These are phyloP conservation scores for Hypolimnas misippus DNA, from an alignment of 2,888 invertebrate genomes.

Conservation along the genomic window DNA sequence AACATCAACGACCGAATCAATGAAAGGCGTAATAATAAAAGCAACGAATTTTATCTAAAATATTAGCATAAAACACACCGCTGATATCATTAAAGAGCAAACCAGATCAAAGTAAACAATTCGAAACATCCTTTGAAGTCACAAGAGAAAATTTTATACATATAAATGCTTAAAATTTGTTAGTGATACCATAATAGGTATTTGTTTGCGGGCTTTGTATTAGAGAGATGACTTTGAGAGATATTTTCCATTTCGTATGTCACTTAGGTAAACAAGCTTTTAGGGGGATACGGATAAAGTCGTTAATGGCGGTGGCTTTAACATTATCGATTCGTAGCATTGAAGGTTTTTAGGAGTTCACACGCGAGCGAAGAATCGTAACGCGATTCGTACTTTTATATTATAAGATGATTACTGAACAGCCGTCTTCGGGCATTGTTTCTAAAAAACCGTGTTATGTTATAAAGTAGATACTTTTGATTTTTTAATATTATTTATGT, in stretches of 20 bases:
- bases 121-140: conserved; percentile 43
- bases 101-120: conserved; percentile 45
- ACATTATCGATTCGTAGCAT: conserved; percentile 70
- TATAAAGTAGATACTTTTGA: neutral
- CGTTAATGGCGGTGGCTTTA: conserved; percentile 64
- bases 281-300: conserved; percentile 65
- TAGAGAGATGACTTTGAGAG: conserved; percentile 30
- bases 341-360: conserved; percentile 68
- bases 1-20: neutral
- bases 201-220: conserved; percentile 27
- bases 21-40: neutral
- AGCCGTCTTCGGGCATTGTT: conserved; percentile 44
- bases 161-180: conserved; percentile 41
- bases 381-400: conserved; percentile 68
- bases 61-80: neutral
- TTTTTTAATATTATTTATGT: neutral
- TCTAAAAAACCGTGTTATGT: neutral
- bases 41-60: neutral
- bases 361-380: conserved; percentile 73
- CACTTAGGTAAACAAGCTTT: conserved; percentile 35
- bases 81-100: conserved; percentile 27
- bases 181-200: conserved; percentile 28
- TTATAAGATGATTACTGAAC: conserved; percentile 66
- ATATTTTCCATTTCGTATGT: conserved; percentile 28
- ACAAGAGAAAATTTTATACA: conserved; percentile 39